Conservation (phyloP, 2,888 invertebrate species). For the Rhingia rostrata region DNA sequence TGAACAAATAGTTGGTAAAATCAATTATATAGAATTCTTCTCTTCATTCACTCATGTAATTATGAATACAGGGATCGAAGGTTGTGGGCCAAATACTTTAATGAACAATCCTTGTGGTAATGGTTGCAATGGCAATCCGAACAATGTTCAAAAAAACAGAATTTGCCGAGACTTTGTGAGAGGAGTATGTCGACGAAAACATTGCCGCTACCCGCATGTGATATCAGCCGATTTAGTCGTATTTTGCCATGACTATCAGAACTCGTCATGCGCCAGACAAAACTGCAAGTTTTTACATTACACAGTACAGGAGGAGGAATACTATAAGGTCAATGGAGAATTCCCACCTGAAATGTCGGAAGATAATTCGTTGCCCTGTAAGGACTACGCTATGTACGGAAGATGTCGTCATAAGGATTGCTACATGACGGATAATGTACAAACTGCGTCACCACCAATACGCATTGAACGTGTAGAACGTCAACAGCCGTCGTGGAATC, state of each 20-base stretch:
- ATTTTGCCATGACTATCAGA: slow-evolving; percentile 89
- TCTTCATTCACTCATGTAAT: too few relatives aligned
- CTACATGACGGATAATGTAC: slow-evolving; percentile 34
- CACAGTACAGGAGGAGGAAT: slow-evolving; percentile 89
- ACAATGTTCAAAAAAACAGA: slow-evolving; percentile 69
- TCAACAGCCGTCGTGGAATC: slow-evolving; percentile 63
- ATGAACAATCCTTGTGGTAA: slow-evolving; percentile 27
- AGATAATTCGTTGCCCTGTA: slow-evolving; percentile 77
- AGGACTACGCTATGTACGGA: slow-evolving; percentile 76
- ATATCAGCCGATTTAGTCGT: slow-evolving; percentile 78
- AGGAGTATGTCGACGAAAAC: slow-evolving; percentile 84
- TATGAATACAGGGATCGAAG: slow-evolving; percentile 39
- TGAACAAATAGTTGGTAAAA: background rate
- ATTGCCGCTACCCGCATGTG: slow-evolving; percentile 77
- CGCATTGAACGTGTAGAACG: slow-evolving; percentile 43
- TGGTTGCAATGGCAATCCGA: slow-evolving; percentile 39
- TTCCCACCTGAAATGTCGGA: slow-evolving; percentile 84
- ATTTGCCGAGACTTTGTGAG: slow-evolving; percentile 85
- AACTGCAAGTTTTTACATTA: slow-evolving; percentile 91
- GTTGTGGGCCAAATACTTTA: slow-evolving; percentile 14
- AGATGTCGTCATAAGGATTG: slow-evolving; percentile 74
- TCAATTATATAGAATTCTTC: background rate
- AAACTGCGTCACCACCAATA: slow-evolving; percentile 26
- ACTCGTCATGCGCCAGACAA: slow-evolving; percentile 88
- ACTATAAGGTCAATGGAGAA: slow-evolving; percentile 88